Conservation (phyloP, 2,797 vertebrate genomes). For the Hemitrygon akajei region DNA sequence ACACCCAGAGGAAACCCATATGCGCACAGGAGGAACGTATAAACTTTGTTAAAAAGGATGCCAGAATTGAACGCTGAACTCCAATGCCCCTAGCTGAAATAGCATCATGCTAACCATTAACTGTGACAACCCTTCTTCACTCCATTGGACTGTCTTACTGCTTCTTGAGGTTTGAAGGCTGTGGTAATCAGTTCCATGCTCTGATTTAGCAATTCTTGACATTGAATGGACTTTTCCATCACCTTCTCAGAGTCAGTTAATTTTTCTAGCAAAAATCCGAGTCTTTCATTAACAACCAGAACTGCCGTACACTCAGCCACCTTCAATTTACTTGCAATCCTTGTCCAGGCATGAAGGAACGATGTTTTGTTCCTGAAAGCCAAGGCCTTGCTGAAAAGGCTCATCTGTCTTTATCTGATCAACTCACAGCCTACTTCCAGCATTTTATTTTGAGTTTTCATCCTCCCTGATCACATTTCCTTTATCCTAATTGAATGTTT, state of each 20-base stretch:
- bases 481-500: background rate
- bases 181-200: conserved; percentile 42
- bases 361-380: background rate
- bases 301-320: too few relatives aligned
- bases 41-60: too few relatives aligned
- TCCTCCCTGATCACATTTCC: background rate
- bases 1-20: too few relatives aligned
- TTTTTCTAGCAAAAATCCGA: conserved; percentile 28
- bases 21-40: too few relatives aligned
- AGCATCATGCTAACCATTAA: too few relatives aligned
- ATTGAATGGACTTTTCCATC: conserved; percentile 40
- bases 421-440: background rate
- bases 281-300: too few relatives aligned
- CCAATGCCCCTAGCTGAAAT: too few relatives aligned
- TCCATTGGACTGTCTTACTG: background rate
- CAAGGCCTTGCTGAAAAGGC: background rate
- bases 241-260: conserved; percentile 38
- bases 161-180: conserved; percentile 45
- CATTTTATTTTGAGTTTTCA: background rate
- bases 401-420: background rate
- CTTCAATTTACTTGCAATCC: too few relatives aligned
- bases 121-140: background rate
- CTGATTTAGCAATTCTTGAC: conserved; percentile 47
- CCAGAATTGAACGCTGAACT: too few relatives aligned
- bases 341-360: background rate